phyloP scores from a whole-genome alignment of 1,140 invertebrate genomes.

The Monomorium pharaonis region DNA sequence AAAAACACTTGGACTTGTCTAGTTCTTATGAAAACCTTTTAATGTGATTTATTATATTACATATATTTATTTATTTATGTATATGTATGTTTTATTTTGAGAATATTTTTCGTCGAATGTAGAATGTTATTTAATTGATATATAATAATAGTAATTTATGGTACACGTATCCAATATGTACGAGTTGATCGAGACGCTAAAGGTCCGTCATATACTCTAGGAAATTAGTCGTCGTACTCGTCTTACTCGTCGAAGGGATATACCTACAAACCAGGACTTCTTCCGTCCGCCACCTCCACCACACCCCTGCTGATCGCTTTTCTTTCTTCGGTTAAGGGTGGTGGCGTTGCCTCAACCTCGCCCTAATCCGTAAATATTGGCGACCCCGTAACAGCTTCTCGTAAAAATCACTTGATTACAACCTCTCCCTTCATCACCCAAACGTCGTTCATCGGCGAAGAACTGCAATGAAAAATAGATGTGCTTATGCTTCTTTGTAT shows the following conservation, averaged over 20 bases:
- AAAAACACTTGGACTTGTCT: too few relatives aligned
- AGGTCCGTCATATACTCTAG: constrained; percentile 60
- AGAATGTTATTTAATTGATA: neutral
- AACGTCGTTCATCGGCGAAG: constrained; percentile 19
- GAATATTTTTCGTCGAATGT: neutral
- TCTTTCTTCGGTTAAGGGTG: constrained; percentile 60
- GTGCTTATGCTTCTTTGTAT: neutral
- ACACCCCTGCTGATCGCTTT: constrained; percentile 46
- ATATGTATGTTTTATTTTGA: neutral
- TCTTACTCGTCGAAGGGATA: constrained; percentile 59
- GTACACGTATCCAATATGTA: constrained; percentile 15
- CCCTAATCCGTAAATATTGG: constrained; percentile 78
- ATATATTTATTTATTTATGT: too few relatives aligned
- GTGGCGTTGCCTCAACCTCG: constrained; percentile 62
- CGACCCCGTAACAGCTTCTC: constrained; percentile 72
- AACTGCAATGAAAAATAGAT: constrained; percentile 14
- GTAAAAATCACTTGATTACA: constrained; percentile 79
- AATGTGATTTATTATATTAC: too few relatives aligned
- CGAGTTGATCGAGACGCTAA: constrained; percentile 50
- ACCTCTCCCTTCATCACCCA: constrained; percentile 66
- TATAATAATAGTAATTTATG: neutral
- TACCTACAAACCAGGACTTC: constrained; percentile 53
- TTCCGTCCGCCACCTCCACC: constrained; percentile 26
- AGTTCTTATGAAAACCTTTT: too few relatives aligned
- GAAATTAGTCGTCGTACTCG: constrained; percentile 72